These are phyloP conservation scores for Diorhabda carinulata DNA, from an alignment of 1,140 invertebrate species.

Conservation along the genomic window DNA sequence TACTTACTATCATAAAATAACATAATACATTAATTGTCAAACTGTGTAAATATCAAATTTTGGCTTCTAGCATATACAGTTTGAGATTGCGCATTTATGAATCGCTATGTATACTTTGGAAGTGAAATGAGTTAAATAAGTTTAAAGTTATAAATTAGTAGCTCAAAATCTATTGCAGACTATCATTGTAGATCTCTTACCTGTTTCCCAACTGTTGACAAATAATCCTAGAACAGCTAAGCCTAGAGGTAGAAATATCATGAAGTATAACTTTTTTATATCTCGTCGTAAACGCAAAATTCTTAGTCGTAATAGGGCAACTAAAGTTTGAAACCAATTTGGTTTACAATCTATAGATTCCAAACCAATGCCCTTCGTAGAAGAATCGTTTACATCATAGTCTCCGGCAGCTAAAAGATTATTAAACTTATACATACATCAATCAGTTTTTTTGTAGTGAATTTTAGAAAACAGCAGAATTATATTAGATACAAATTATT, in stretches of 20 bases:
- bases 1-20: no score
- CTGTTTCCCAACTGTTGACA: slow-evolving; percentile 60
- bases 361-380: slow-evolving; percentile 49
- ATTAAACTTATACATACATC: background rate
- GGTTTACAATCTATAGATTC: slow-evolving; percentile 54
- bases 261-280: slow-evolving; percentile 58
- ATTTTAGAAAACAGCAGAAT: no score
- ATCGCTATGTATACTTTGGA: no score
- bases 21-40: no score
- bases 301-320: slow-evolving; percentile 54
- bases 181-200: background rate
- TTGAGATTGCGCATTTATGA: no score
- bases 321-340: slow-evolving; percentile 52
- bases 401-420: slow-evolving; percentile 31
- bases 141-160: no score
- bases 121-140: no score
- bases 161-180: no score
- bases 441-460: no score
- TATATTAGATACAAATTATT: no score
- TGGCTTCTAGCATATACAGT: no score
- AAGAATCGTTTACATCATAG: slow-evolving; percentile 35
- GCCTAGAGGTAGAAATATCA: slow-evolving; percentile 59
- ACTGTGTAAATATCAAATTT: no score
- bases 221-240: slow-evolving; percentile 65
- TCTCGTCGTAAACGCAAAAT: slow-evolving; percentile 55